Evolutionary conservation across 2,797 vertebrate species (phyloP), one percentile per base, ranked within the genome.

Genomic region (Octomys mimax): DNA sequence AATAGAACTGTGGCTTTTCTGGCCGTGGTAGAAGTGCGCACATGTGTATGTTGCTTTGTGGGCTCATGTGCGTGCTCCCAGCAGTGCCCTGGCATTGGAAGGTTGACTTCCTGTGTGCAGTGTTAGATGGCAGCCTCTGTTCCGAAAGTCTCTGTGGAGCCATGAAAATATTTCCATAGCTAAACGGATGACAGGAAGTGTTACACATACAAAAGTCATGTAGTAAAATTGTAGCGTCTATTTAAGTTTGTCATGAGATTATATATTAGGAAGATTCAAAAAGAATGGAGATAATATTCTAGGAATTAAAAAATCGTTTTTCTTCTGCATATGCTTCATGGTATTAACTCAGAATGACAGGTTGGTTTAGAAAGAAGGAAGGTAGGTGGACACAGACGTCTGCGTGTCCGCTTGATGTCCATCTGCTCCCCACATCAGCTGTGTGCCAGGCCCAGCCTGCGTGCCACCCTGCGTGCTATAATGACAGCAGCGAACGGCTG

Each of bases 141-240:
- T 49, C n/a, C n/a, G 57, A 87, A 83, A 28, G 42, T 21, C 52
- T 77, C 79, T 87, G 2, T 70, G 33, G 21, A 95, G 85, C 22
- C 39, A 19, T 39, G 61, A 78, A 96, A 68, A 36, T 64, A 89
- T 61, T 91, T 81, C 52, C 39, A 5, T 66, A 77, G 57, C 85
- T 87, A 31, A 70, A 84, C 92, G 64, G 42, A 49, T 42, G 89
- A 22, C 49, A 21, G 36, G 66, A 83, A 28, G 46, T 84, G 4
- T 78, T 87, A 64, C n/a, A 46, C 9, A 36, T 54, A 42, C 54
- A 31, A 90, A 90, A 42, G 39, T 84, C 26, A 57, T 73, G 77
- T 57, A 81, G 61, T 71, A 80, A 88, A 83, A 85, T 89, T 62
- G 18, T 57, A 42, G 70, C 78, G 90, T 95, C 71, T 94, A 46